phyloP scores from a whole-genome alignment of 1,140 invertebrate species.

The Neuroterus valhalla region DNA sequence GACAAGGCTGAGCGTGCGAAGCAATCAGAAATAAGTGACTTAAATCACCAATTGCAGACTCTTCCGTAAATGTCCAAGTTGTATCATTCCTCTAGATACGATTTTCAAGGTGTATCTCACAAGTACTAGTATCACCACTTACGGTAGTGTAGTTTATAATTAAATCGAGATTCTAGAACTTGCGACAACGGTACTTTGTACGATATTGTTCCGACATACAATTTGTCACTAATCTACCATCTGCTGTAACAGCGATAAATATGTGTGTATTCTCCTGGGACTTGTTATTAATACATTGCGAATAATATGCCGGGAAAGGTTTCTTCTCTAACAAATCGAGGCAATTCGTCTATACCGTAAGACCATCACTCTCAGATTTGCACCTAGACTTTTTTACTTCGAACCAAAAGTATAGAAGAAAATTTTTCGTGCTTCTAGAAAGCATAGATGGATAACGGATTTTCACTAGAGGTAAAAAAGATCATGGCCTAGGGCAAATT shows the following conservation, averaged over 20 bases:
- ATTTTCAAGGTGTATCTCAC: not conserved
- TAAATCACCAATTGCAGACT: not conserved
- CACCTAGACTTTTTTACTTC: not conserved
- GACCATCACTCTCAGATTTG: constrained; percentile 5
- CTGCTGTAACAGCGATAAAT: constrained; percentile 23
- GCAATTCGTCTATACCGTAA: not conserved
- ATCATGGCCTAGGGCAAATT: too few species aligned
- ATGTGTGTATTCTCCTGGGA: constrained; percentile 8
- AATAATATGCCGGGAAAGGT: constrained; percentile 17
- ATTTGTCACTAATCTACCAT: constrained; percentile 3
- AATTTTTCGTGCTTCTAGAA: too few species aligned
- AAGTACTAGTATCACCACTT: not conserved
- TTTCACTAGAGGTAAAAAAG: too few species aligned
- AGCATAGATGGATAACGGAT: too few species aligned
- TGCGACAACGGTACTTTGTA: constrained; percentile 17
- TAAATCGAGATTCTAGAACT: constrained; percentile 15
- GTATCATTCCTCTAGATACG: constrained; percentile 19
- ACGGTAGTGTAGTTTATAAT: constrained; percentile 6
- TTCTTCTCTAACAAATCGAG: constrained; percentile 15
- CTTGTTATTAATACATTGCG: constrained; percentile 12
- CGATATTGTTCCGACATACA: constrained; percentile 19
- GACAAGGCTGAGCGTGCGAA: not conserved
- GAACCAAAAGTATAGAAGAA: not conserved
- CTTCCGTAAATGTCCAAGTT: not conserved
- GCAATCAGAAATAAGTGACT: constrained; percentile 17